phyloP scores from a whole-genome alignment of 2,797 vertebrate genomes.

The Danio jaintianensis region DNA sequence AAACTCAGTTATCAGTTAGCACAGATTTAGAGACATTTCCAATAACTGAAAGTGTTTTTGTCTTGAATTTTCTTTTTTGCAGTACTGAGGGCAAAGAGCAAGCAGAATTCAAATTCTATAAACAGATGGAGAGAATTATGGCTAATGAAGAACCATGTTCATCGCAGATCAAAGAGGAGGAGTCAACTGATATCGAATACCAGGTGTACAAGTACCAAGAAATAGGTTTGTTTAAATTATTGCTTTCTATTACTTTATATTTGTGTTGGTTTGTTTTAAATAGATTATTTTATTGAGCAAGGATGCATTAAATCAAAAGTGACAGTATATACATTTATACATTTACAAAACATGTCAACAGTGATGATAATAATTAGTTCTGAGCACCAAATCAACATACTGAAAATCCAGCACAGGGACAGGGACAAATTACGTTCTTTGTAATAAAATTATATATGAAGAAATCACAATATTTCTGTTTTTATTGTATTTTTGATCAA shows the following conservation, averaged over 20 bases:
- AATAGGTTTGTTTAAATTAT: slow-evolving; percentile 61
- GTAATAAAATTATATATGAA: no score
- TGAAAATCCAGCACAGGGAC: neutral
- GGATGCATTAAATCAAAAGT: neutral
- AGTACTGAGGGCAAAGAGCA: slow-evolving; percentile 70
- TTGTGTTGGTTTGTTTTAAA: neutral
- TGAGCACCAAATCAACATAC: no score
- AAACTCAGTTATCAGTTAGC: neutral
- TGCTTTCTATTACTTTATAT: neutral
- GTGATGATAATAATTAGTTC: neutral
- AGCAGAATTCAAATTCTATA: slow-evolving; percentile 76
- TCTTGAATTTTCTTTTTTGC: slow-evolving; percentile 7
- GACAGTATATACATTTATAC: neutral
- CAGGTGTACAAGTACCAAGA: slow-evolving; percentile 63
- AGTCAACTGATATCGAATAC: slow-evolving; percentile 63
- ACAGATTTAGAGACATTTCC: neutral
- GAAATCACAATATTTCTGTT: neutral
- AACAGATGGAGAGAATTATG: slow-evolving; percentile 73
- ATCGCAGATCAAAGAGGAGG: slow-evolving; percentile 59
- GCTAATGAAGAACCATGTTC: slow-evolving; percentile 65
- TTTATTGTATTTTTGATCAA: neutral
- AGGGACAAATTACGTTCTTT: neutral
- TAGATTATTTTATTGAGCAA: neutral
- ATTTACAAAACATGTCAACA: neutral
- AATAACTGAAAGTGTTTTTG: neutral